These are phyloP conservation scores for Tribolium freemani DNA, from an alignment of 2,888 invertebrate species.

Conservation along the genomic window DNA sequence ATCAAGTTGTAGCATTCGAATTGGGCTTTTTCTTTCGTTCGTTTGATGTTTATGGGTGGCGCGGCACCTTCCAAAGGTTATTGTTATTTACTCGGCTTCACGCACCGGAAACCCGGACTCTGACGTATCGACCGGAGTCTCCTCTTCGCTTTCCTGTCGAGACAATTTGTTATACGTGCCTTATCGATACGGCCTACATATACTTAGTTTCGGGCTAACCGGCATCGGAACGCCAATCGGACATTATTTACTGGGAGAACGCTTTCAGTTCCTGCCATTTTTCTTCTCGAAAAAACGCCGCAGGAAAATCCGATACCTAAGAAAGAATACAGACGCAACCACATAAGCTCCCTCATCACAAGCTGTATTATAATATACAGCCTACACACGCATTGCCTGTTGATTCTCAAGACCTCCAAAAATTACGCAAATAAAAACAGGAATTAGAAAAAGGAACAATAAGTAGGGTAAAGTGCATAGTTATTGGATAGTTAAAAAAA, in stretches of 20 bases:
- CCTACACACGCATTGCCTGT: slow-evolving; percentile 23
- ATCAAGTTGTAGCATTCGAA: slow-evolving; percentile 24
- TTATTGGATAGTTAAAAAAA: too few relatives aligned
- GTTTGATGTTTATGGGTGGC: slow-evolving; percentile 36
- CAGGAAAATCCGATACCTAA: not conserved
- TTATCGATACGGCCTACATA: slow-evolving; percentile 33
- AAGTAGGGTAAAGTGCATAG: too few relatives aligned
- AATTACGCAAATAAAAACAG: too few relatives aligned
- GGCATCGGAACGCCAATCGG: slow-evolving; percentile 23
- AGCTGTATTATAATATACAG: slow-evolving; percentile 16
- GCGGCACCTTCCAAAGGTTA: slow-evolving; percentile 50
- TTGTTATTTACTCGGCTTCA: slow-evolving; percentile 57
- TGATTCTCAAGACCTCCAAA: not conserved
- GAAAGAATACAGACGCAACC: slow-evolving; percentile 19
- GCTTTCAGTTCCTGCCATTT: slow-evolving; percentile 27
- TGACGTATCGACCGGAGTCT: slow-evolving; percentile 51
- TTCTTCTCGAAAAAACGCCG: slow-evolving; percentile 5
- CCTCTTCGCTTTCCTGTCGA: slow-evolving; percentile 12
- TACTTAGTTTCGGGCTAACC: slow-evolving; percentile 24
- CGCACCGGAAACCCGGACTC: slow-evolving; percentile 54
- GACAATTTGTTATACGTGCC: slow-evolving; percentile 39
- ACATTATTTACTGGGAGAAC: slow-evolving; percentile 14
- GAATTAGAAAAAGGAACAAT: too few relatives aligned
- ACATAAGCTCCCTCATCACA: slow-evolving; percentile 8
- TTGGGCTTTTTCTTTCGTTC: slow-evolving; percentile 24